A percentile compares a stretch with the other conserved stretches of the same genome.
Evolutionary conservation across 2,888 invertebrate species (phyloP).

Genomic region (Andrena haemorrhoa): DNA sequence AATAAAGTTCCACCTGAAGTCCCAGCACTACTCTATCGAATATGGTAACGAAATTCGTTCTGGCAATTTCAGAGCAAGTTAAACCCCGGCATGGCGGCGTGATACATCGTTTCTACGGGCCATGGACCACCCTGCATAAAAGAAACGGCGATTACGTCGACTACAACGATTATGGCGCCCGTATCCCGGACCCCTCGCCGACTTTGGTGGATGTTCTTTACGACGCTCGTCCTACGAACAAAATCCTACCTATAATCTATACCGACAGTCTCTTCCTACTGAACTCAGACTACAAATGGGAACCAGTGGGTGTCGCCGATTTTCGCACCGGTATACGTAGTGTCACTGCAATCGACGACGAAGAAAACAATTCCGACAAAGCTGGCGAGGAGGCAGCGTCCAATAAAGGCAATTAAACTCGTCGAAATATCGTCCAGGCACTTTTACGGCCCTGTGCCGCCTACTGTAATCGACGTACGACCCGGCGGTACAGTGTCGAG

Average conservation of each 20-base stretch:
- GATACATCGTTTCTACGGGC: conserved; percentile 63
- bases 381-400: too few relatives aligned
- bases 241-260: conserved; percentile 8
- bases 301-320: conserved; percentile 42
- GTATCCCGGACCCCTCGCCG: conserved; percentile 50
- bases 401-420: too few relatives aligned
- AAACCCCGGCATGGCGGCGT: conserved; percentile 48
- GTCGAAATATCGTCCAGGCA: background rate
- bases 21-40: background rate
- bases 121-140: conserved; percentile 61
- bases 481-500: background rate
- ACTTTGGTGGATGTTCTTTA: conserved; percentile 24
- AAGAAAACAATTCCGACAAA: background rate
- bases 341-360: background rate
- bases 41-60: conserved; percentile 3
- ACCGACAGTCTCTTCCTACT: conserved; percentile 22
- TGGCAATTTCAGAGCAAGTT: conserved; percentile 26
- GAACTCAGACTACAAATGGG: conserved; percentile 33
- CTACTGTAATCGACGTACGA: too few relatives aligned
- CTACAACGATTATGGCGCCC: conserved; percentile 70
- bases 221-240: background rate
- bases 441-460: background rate
- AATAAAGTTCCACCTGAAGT: background rate
- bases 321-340: conserved; percentile 49
- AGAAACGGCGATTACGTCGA: conserved; percentile 67